Evolutionary conservation across 2,888 invertebrate species (phyloP).

Genomic region (Parelbella ahira): DNA sequence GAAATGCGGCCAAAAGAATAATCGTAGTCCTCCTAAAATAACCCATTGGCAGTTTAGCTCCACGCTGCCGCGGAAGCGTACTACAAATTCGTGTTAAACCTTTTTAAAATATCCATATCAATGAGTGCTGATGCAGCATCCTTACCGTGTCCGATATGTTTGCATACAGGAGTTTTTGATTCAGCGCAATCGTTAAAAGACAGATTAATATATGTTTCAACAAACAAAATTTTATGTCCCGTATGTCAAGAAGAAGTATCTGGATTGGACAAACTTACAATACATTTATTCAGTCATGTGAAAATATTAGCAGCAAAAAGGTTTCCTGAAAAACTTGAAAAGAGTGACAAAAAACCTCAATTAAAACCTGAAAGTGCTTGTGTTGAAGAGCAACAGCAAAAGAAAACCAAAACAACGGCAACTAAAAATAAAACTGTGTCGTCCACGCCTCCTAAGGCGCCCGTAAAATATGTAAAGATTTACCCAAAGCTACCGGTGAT

Average conservation of each 20-base stretch:
- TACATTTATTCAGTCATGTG: constrained; percentile 89
- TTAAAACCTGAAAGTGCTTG: constrained; percentile 37
- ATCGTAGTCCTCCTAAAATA: constrained; percentile 66
- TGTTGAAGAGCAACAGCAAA: constrained; percentile 39
- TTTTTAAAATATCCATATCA: constrained; percentile 20
- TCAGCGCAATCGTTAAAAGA: constrained; percentile 85
- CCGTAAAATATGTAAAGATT: constrained; percentile 71
- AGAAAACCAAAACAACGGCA: constrained; percentile 49
- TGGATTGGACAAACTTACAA: constrained; percentile 90
- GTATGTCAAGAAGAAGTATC: constrained; percentile 87
- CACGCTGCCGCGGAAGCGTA: constrained; percentile 44
- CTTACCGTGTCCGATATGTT: constrained; percentile 88
- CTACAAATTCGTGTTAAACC: constrained; percentile 14
- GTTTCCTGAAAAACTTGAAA: constrained; percentile 35
- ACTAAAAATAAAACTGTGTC: constrained; percentile 65
- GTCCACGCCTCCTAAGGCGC: constrained; percentile 41
- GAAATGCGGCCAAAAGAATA: constrained; percentile 67
- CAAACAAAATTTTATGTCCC: constrained; percentile 87
- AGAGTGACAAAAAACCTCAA: constrained; percentile 31
- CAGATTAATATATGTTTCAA: constrained; percentile 87
- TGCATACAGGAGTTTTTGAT: constrained; percentile 84
- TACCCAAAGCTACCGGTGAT: constrained; percentile 69
- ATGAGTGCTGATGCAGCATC: constrained; percentile 79
- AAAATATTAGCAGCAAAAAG: constrained; percentile 50
- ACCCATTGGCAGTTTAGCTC: constrained; percentile 56